Base-by-base conservation (phyloP, 2,888 invertebrate genomes). In the Cryptus viduatorius region DNA sequence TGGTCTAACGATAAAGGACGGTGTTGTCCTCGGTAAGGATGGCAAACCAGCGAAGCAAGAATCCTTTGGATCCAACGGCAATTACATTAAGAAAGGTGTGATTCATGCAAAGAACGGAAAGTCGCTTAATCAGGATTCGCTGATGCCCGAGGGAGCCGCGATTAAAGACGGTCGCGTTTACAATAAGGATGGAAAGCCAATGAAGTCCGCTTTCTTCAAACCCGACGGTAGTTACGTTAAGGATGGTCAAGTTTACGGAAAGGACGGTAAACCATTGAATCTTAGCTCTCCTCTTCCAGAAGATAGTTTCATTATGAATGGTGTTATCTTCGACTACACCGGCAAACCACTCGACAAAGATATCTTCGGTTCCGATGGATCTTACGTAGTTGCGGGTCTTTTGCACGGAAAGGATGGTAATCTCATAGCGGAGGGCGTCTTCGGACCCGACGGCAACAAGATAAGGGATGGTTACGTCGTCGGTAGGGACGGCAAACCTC, bases 211-310 rank as follows among this genome's bases (percentile, higher is more conserved):
- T 0, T 92, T 92, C 87, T 93, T 93, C 86, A 93, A 89, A 69
- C 90, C 91, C 1, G 93, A 93, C n/a, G 93, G 93, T 3, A 93
- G 93, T 82, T 93, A 89, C 61, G 84, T 93, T 1, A 93, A 90
- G 79, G 93, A 93, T 19, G 93, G 93, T 12, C 84, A 90, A 0
- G 83, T 93, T 29, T 91, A 92, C 56, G 93, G 93, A 0, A 90
- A 88, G 71, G 93, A 93, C 69, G 90, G 90, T 0, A 93, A 90
- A 82, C 91, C 83, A 0, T 75, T 93, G 59, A 90, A 92, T 75
- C 86, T 91, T 5, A 90, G 89, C 59, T 91, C 93, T 0, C 78
- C 90, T 0, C 83, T 93, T 8, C 91, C 93, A 1, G 90, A 89
- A 14, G 93, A 93, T 16, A 90, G 92, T 78, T 92, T 90, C 82